Evolutionary conservation across 2,113 vertebrate species (phyloP).

Genomic region (Protobothrops flavoviridis): DNA sequence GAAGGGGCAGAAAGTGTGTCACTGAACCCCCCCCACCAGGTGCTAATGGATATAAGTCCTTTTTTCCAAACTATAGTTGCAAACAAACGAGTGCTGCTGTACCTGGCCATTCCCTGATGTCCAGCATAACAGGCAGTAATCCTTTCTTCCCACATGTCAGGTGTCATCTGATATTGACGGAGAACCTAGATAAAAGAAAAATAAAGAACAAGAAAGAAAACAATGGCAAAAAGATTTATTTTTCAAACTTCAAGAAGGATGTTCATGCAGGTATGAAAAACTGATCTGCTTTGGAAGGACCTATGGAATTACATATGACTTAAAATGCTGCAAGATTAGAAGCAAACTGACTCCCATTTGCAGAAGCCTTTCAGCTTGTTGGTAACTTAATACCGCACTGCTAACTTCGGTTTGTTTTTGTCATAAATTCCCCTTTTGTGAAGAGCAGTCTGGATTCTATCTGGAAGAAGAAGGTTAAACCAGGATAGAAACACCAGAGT

Average conservation of each 20-base stretch:
- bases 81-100: conserved; percentile 9
- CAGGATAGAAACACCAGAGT: not conserved
- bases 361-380: not conserved
- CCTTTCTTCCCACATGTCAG: conserved; percentile 95
- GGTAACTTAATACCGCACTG: not conserved
- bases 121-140: conserved; percentile 93
- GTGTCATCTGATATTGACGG: conserved; percentile 93
- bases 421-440: not conserved
- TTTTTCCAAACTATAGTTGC: not conserved
- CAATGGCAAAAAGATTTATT: not conserved
- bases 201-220: not conserved
- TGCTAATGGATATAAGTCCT: not conserved
- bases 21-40: not conserved
- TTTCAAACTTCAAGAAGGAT: no score
- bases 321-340: not conserved
- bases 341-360: not conserved
- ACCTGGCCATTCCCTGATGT: conserved; percentile 91
- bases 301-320: not conserved
- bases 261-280: not conserved
- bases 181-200: conserved; percentile 76
- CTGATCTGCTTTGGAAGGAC: not conserved
- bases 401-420: not conserved
- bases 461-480: not conserved
- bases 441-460: not conserved
- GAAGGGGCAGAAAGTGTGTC: not conserved